Evolutionary conservation across 2,888 invertebrate genomes (phyloP).

Genomic region (Trachelus tabidus): DNA sequence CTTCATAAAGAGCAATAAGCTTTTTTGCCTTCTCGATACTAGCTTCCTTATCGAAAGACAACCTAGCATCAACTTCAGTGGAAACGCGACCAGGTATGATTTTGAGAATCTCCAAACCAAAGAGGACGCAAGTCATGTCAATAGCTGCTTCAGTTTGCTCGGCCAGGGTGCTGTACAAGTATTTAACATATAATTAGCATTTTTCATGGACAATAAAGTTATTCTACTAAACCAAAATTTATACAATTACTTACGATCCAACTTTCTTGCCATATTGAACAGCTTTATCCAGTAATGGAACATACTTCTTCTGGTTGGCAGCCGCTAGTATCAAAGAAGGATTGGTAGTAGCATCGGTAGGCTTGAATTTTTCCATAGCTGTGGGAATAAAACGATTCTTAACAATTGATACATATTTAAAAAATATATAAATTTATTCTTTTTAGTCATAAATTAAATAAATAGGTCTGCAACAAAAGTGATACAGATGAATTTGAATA

Average conservation of each 20-base stretch:
- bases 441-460: background rate
- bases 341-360: constrained; percentile 99
- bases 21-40: constrained; percentile 91
- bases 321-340: constrained; percentile 97
- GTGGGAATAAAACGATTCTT: constrained; percentile 38
- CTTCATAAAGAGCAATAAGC: constrained; percentile 89
- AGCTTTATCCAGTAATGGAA: constrained; percentile 89
- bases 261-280: constrained; percentile 83
- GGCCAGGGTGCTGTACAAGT: constrained; percentile 71
- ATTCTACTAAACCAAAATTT: constrained; percentile 1
- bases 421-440: constrained; percentile 19
- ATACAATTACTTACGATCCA: constrained; percentile 68
- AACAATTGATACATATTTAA: constrained; percentile 19
- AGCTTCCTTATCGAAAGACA: constrained; percentile 94
- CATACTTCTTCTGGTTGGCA: constrained; percentile 93
- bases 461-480: background rate
- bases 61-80: constrained; percentile 94
- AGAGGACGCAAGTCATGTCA: constrained; percentile 94
- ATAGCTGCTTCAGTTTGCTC: constrained; percentile 87
- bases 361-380: constrained; percentile 97
- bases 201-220: background rate
- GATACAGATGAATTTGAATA: background rate
- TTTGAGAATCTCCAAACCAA: constrained; percentile 97
- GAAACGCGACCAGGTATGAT: constrained; percentile 97
- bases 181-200: constrained; percentile 5